These are phyloP conservation scores for Macrocentrus cingulum DNA, from an alignment of 1,140 invertebrate genomes.

Conservation along the genomic window DNA sequence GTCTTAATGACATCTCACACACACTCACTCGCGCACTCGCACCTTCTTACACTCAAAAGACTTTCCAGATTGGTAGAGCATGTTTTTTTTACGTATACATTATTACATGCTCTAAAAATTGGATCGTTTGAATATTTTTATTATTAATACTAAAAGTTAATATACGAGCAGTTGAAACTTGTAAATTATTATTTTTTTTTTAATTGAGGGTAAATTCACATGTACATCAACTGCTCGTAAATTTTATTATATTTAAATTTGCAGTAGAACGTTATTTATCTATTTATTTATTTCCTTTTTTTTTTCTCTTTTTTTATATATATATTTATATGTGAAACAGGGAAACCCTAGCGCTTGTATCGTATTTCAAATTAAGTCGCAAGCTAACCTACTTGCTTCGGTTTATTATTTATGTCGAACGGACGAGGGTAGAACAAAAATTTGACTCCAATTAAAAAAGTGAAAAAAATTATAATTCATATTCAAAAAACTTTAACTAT, in stretches of 20 bases:
- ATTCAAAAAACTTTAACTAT: constrained; percentile 7
- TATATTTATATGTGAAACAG: no score
- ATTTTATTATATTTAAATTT: constrained; percentile 49
- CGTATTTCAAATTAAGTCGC: constrained; percentile 31
- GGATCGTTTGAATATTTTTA: constrained; percentile 50
- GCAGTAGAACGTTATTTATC: constrained; percentile 55
- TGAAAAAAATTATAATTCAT: neutral
- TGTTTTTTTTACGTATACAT: constrained; percentile 48
- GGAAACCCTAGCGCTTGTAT: constrained; percentile 33
- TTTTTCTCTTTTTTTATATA: no score
- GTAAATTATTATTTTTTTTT: no score
- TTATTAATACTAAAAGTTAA: constrained; percentile 47
- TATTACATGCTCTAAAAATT: constrained; percentile 56
- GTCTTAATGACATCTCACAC: constrained; percentile 24
- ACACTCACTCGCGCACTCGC: constrained; percentile 31
- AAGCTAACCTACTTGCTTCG: constrained; percentile 33
- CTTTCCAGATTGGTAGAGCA: constrained; percentile 55
- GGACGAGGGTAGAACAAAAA: constrained; percentile 14
- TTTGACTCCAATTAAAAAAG: neutral
- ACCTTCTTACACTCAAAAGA: constrained; percentile 36
- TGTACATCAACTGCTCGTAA: constrained; percentile 16
- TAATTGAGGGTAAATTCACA: neutral
- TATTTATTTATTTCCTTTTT: no score
- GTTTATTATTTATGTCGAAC: constrained; percentile 21
- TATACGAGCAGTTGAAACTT: constrained; percentile 41